Evolutionary conservation across 2,113 vertebrate genomes (phyloP).

Genomic region (Percopsis transmontana): DNA sequence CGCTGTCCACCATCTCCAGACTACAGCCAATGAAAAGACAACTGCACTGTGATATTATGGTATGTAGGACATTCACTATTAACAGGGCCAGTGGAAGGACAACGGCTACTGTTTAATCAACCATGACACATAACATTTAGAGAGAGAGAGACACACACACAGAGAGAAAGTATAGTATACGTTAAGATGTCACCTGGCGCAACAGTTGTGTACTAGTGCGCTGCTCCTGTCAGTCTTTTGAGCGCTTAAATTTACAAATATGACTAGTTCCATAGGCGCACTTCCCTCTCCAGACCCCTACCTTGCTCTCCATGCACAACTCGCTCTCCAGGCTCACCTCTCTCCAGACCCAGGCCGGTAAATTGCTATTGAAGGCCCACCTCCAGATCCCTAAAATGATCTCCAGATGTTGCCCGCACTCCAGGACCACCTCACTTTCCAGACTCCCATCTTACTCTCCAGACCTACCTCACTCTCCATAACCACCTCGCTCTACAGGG

Average conservation of each 20-base stretch:
- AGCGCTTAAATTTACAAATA: too few species aligned
- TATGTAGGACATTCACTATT: conserved; percentile 33
- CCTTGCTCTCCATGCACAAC: background rate
- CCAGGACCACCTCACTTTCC: too few species aligned
- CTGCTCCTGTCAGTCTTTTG: too few species aligned
- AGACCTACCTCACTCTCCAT: conserved; percentile 1
- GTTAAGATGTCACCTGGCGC: too few species aligned
- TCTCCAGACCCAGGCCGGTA: conserved; percentile 43
- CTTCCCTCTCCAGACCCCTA: conserved; percentile 1
- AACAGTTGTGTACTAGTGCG: too few species aligned
- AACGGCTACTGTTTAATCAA: too few species aligned
- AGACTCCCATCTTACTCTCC: conserved; percentile 19
- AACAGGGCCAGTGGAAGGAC: conserved; percentile 1
- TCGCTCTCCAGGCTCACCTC: conserved; percentile 26
- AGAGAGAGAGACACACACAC: too few species aligned
- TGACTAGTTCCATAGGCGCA: conserved; percentile 21
- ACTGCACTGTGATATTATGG: conserved; percentile 21
- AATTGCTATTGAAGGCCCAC: too few species aligned
- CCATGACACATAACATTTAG: too few species aligned
- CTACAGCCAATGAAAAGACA: conserved; percentile 45
- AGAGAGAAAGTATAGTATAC: too few species aligned
- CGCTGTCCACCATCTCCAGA: conserved; percentile 15
- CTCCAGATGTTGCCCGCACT: too few species aligned
- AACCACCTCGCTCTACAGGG: conserved; percentile 42
- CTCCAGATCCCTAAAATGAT: too few species aligned